phyloP scores from a whole-genome alignment of 2,113 vertebrate genomes.

The Suncus etruscus region DNA sequence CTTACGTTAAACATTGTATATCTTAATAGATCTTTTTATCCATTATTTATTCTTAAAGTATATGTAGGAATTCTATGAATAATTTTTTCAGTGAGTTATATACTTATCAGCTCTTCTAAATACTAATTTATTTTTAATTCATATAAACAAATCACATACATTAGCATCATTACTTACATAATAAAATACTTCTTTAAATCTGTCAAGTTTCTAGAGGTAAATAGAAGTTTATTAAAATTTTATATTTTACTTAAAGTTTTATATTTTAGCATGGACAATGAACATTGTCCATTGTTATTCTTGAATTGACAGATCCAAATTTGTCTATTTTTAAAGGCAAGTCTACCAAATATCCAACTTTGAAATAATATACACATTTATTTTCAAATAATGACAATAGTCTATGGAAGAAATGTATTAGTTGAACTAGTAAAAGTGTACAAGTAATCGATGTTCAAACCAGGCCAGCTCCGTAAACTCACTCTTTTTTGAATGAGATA shows the following conservation, averaged over 20 bases:
- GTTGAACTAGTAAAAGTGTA: too few species aligned
- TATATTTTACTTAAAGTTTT: slow-evolving; percentile 26
- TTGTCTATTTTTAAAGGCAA: slow-evolving; percentile 13
- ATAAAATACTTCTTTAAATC: not conserved
- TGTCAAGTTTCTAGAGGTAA: not conserved
- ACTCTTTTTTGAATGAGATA: too few species aligned
- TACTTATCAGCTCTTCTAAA: not conserved
- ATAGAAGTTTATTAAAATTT: slow-evolving; percentile 19
- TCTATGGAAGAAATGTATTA: not conserved
- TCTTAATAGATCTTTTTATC: not conserved
- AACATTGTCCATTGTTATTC: not conserved
- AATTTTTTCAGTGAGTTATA: not conserved
- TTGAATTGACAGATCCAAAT: not conserved
- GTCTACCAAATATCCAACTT: not conserved
- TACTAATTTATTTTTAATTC: slow-evolving; percentile 26
- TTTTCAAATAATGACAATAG: not conserved
- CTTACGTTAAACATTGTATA: not conserved
- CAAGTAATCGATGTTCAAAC: too few species aligned
- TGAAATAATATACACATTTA: not conserved
- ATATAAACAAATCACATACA: not conserved
- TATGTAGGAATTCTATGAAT: not conserved
- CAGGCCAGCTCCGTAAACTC: too few species aligned
- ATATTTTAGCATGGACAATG: not conserved
- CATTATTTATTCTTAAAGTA: not conserved
- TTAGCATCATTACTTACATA: not conserved